Evolutionary conservation across 2,888 invertebrate species (phyloP), one percentile per base, ranked within the genome.

Genomic region (Eristalis intricaria): DNA sequence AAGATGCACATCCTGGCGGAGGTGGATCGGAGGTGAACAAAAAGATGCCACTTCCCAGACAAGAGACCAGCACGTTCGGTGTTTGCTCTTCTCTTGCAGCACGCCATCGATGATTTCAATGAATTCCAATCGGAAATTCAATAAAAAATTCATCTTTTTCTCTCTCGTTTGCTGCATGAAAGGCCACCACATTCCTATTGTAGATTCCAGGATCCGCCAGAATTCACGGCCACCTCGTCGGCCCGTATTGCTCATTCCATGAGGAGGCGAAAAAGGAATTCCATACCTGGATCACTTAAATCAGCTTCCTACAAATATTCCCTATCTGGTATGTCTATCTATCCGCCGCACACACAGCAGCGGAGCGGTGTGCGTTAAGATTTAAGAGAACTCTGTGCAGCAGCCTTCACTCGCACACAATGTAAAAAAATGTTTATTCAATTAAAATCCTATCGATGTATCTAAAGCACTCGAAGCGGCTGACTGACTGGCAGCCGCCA

Each of bases 121-220:
- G 85, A 85, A 85, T 85, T 85, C 81, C 77, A 81, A 85, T 77
- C 74, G 85, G 81, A 85, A 81, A 85, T 85, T 81, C 77, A 85
- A 85, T 81, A 85, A 80, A 80, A 74, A 81, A 81, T 78, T 74
- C 76, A 80, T 85, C 77, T 78, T 81, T 85, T 58, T 68, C 32
- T 10, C 8, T 32, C 76, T 73, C 80, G 80, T 85, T 85, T 85
- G 81, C 80, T 76, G 80, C 75, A 84, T 58, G 74, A 80, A 84
- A 80, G 70, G 71, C 68, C 80, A 76, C 84, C 76, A 80, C 80
- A 85, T 85, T 85, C 80, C 80, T 73, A 2, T 3, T 26, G 50
- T 43, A 70, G 1, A 32, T 22, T 66, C 3, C 23, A 81, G 76
- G 77, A 43, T 73, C 38, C n/a, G 15, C 56, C 56, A 35, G 43